phyloP scores from a whole-genome alignment of 2,113 vertebrate species.

The Dinomys branickii region DNA sequence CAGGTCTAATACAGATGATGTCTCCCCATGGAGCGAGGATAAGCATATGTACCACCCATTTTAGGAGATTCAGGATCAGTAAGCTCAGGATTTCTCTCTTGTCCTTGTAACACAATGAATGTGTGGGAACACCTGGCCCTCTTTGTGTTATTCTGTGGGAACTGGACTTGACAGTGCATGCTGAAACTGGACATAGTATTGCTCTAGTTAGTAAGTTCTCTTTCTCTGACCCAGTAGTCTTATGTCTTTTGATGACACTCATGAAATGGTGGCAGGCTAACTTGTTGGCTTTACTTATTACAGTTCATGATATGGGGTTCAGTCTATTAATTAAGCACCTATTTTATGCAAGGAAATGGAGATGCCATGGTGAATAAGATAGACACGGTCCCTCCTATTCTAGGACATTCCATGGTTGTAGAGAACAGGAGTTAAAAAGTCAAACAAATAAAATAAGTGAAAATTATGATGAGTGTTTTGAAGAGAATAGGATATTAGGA shows the following conservation, averaged over 20 bases:
- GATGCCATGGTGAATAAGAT: neutral
- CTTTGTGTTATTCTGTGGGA: neutral
- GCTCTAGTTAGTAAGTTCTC: neutral
- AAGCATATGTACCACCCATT: accelerated
- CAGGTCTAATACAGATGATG: neutral
- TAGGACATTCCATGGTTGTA: neutral
- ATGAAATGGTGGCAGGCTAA: neutral
- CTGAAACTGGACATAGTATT: neutral
- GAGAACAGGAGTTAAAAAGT: neutral
- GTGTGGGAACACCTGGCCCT: neutral
- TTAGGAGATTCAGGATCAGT: neutral
- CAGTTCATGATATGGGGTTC: neutral
- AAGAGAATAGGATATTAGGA: neutral
- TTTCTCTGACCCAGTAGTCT: neutral
- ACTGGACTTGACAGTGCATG: neutral
- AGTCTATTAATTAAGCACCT: neutral
- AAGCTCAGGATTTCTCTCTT: neutral
- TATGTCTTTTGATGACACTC: neutral
- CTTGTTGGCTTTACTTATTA: neutral
- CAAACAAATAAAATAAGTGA: neutral
- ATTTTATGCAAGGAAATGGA: neutral
- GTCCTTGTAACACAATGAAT: too few relatives aligned
- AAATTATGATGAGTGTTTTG: neutral
- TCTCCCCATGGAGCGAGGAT: neutral
- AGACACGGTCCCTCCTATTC: neutral